Percentiles rank a stretch among this genome's conserved stretches.
phyloP scores from a whole-genome alignment of 2,113 vertebrate species.

The Pedionomus torquatus region DNA sequence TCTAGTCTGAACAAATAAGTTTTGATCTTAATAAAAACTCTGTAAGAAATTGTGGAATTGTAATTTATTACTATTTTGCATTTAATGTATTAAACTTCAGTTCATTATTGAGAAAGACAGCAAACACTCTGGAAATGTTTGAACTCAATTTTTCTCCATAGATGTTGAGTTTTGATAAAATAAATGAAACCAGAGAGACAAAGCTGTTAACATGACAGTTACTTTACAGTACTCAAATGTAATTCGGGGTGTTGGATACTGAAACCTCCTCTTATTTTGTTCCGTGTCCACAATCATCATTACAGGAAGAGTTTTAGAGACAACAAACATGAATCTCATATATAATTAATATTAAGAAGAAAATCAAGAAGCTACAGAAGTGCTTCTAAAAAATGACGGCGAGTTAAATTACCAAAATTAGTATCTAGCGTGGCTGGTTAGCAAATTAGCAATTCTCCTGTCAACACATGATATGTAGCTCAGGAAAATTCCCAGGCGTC shows the following conservation, averaged over 20 bases:
- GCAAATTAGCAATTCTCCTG: not conserved
- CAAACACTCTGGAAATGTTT: not conserved
- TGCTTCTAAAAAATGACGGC: not conserved
- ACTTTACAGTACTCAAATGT: not conserved
- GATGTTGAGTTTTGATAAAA: not conserved
- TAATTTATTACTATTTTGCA: constrained; percentile 70
- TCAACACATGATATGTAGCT: not conserved
- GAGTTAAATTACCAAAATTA: not conserved
- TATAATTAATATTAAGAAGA: not conserved
- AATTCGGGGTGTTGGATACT: not conserved
- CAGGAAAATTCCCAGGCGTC: not conserved
- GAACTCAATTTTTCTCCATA: not conserved
- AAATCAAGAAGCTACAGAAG: not conserved
- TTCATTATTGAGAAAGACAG: constrained; percentile 21
- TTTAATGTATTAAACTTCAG: constrained; percentile 46
- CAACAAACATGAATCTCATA: not conserved
- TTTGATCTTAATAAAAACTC: constrained; percentile 75
- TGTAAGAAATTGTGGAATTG: constrained; percentile 60
- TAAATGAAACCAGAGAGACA: not conserved
- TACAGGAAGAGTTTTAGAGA: not conserved
- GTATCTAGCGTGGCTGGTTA: not conserved
- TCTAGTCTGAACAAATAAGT: constrained; percentile 77
- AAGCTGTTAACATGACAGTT: not conserved
- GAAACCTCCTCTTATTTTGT: not conserved
- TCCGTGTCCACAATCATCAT: not conserved